Conservation (phyloP, 2,113 vertebrate genomes). For the Melanostigma gelatinosum region DNA sequence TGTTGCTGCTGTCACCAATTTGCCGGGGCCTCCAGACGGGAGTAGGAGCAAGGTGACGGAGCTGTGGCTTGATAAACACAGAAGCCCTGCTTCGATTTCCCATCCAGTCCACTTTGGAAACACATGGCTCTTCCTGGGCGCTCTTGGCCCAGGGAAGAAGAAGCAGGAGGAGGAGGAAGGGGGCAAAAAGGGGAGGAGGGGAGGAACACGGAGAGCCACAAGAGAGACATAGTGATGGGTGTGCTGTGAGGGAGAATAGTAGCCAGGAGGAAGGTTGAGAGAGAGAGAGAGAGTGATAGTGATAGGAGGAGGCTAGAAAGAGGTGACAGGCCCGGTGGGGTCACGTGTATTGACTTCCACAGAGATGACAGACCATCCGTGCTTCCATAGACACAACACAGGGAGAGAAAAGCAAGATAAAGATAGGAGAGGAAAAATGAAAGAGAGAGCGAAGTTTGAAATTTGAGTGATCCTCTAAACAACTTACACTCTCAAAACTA, state of each 20-base stretch:
- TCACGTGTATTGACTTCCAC: constrained; percentile 34
- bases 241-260: constrained; percentile 54
- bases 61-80: constrained; percentile 87
- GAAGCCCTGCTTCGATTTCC: constrained; percentile 84
- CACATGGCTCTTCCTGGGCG: constrained; percentile 82
- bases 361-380: constrained; percentile 4
- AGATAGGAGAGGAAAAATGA: not conserved
- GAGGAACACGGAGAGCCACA: constrained; percentile 37
- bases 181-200: constrained; percentile 9
- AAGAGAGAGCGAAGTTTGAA: constrained; percentile 10
- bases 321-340: constrained; percentile 32
- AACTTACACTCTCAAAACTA: not conserved
- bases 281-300: constrained; percentile 23
- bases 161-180: not conserved
- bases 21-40: constrained; percentile 76
- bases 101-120: constrained; percentile 86
- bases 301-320: constrained; percentile 21
- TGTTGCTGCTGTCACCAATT: constrained; percentile 82
- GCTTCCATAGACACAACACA: constrained; percentile 7
- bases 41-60: constrained; percentile 84
- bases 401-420: not conserved
- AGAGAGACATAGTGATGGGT: constrained; percentile 61
- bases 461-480: not conserved
- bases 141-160: constrained; percentile 54
- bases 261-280: constrained; percentile 33